Conservation (phyloP, 2,797 vertebrate genomes). For the Tenualosa thibaudeaui region DNA sequence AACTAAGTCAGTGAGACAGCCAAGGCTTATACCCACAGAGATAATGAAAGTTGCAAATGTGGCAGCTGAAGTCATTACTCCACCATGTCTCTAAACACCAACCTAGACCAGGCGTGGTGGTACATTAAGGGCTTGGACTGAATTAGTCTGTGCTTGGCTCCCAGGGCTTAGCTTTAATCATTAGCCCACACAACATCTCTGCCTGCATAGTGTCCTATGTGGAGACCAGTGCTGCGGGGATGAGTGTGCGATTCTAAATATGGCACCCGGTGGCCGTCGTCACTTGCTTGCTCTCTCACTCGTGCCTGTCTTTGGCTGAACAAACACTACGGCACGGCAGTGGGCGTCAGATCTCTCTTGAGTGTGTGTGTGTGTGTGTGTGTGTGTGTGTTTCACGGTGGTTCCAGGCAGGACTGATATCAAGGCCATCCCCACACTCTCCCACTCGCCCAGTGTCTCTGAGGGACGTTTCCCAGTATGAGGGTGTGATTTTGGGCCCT, state of each 20-base stretch:
- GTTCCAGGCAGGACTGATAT: slow-evolving; percentile 26
- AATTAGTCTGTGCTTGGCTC: not conserved
- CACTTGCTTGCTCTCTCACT: not conserved
- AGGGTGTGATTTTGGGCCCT: slow-evolving; percentile 65
- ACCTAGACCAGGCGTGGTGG: not conserved
- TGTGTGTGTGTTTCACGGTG: slow-evolving; percentile 60
- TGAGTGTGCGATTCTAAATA: slow-evolving; percentile 72
- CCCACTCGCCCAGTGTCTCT: slow-evolving; percentile 37
- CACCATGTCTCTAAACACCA: not conserved
- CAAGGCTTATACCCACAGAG: not conserved
- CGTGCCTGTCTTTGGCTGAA: slow-evolving; percentile 66
- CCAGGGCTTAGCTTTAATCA: not conserved
- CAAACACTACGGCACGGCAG: slow-evolving; percentile 47
- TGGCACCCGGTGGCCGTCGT: slow-evolving; percentile 50
- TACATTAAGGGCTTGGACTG: not conserved
- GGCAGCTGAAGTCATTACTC: slow-evolving; percentile 13
- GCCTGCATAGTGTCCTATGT: not conserved
- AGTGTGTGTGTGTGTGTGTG: slow-evolving; percentile 36
- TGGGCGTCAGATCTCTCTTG: slow-evolving; percentile 25
- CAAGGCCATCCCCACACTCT: not conserved
- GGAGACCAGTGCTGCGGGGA: slow-evolving; percentile 44
- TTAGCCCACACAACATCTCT: not conserved
- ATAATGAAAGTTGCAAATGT: slow-evolving; percentile 14
- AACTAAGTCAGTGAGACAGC: not conserved
- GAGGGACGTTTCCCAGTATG: slow-evolving; percentile 54